Evolutionary conservation across 2,888 invertebrate species (phyloP).

Genomic region (Eugnorisma glareosa): DNA sequence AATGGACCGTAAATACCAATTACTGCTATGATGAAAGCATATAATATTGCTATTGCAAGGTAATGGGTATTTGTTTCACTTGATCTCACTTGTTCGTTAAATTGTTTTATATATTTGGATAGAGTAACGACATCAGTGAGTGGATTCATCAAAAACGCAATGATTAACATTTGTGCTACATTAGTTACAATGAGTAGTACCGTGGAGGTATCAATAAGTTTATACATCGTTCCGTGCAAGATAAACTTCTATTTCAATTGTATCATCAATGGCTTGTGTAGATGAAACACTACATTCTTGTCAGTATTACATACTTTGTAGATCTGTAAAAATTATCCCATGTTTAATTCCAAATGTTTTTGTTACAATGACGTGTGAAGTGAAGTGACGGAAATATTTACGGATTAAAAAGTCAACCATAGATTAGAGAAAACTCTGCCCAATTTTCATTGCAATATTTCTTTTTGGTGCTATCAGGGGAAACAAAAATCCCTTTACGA

Average conservation of each 20-base stretch:
- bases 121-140: slow-evolving; percentile 72
- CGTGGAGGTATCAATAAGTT: slow-evolving; percentile 64
- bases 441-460: slow-evolving; percentile 34
- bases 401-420: slow-evolving; percentile 35
- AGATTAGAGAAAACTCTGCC: slow-evolving; percentile 36
- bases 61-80: slow-evolving; percentile 9
- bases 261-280: not conserved
- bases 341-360: slow-evolving; percentile 7
- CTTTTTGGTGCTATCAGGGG: slow-evolving; percentile 62
- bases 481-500: slow-evolving; percentile 69
- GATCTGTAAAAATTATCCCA: slow-evolving; percentile 22
- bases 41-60: slow-evolving; percentile 48
- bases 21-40: slow-evolving; percentile 67
- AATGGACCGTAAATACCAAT: slow-evolving; percentile 78
- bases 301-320: not conserved
- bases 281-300: not conserved
- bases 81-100: slow-evolving; percentile 49
- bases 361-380: slow-evolving; percentile 21
- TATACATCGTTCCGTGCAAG: slow-evolving; percentile 58
- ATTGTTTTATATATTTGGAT: slow-evolving; percentile 71
- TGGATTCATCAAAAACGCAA: slow-evolving; percentile 76
- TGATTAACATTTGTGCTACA: slow-evolving; percentile 77
- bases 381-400: slow-evolving; percentile 39
- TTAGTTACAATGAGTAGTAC: slow-evolving; percentile 71
- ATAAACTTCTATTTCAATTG: not conserved